Base-by-base conservation (phyloP, 2,797 vertebrate genomes). In the Champsocephalus esox region DNA sequence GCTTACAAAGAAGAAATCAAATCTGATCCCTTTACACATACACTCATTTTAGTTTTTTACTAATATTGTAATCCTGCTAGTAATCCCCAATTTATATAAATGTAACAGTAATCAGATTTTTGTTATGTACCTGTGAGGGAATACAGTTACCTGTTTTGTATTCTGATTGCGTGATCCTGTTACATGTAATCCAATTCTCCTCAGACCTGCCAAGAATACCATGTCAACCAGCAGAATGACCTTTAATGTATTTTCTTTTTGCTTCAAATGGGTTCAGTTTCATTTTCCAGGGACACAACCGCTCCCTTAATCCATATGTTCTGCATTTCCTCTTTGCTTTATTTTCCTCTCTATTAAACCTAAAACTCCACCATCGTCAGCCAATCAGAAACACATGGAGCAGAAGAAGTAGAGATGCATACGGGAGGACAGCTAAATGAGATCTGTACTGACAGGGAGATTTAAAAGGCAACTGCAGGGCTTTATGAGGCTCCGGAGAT, bases 321-420 rank as follows among this genome's bases (percentile, higher is more conserved):
- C 48, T 49, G 46, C 48, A 79, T 85, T 88, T 87, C 75, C 75
- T 80, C 58, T 79, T 64, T 58, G 14, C 80, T 75, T 34, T 79
- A 28, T 49, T 55, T 68, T 17, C 34, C 54, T 24, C 61, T 63
- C 60, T 56, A 16, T 80, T 81, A 80, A 80, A 64, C 57, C 44
- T 46, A 79, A 66, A 57, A 69, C 72, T 59, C 52, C 46, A 56
- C 71, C 81, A 17, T 68, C 61, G 4, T 75, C 75, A 61, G 45
- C 72, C 79, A 70, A 89, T 84, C 66, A 85, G 79, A 87, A 91
- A 82, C 86, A 75, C 63, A 80, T 89, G 89, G 70, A 51, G 50
- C 10, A 44, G 21, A 65, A 57, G 54, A 72, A 32, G 61, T 38
- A 43, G 62, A 66, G 61, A 73, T 19, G 49, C 1, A 1, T 43